phyloP scores from a whole-genome alignment of 23 tunicate genomes.

The Clavelina lepadiformis region DNA sequence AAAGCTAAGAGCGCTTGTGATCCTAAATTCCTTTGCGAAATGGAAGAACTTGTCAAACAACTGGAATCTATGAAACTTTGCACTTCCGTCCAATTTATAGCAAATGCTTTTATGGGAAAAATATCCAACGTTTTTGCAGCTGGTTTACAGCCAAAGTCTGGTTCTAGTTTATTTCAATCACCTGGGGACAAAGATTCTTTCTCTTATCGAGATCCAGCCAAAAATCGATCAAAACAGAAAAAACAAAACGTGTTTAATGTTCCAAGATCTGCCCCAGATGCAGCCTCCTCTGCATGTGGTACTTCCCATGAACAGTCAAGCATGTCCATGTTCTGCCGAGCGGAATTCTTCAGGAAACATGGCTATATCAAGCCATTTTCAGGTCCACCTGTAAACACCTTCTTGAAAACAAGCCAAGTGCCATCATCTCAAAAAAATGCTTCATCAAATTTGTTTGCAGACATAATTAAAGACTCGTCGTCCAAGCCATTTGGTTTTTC shows the following conservation, averaged over 20 bases:
- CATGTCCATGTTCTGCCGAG: constrained; percentile 52
- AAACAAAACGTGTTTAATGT: neutral
- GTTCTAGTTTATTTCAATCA: neutral
- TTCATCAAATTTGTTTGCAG: too few relatives aligned
- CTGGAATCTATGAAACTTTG: constrained; percentile 20
- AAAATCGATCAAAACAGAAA: constrained; percentile 24
- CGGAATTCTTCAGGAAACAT: constrained; percentile 42
- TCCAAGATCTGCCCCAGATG: neutral
- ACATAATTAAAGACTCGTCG: too few relatives aligned
- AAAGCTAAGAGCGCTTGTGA: constrained; percentile 52
- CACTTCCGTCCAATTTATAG: neutral
- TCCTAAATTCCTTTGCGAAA: constrained; percentile 49
- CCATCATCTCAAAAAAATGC: neutral
- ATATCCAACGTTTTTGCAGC: constrained; percentile 17
- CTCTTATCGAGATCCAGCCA: constrained; percentile 36
- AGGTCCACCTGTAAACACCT: neutral
- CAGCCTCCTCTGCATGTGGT: neutral
- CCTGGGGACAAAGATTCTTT: constrained; percentile 1
- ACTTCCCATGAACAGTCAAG: too few relatives aligned
- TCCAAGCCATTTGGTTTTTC: too few relatives aligned
- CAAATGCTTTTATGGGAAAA: neutral
- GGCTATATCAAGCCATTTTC: constrained; percentile 38
- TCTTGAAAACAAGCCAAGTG: neutral
- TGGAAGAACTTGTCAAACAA: constrained; percentile 36
- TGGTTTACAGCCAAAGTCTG: neutral